Evolutionary conservation across 2,113 vertebrate genomes (phyloP).

Genomic region (Carollia perspicillata): DNA sequence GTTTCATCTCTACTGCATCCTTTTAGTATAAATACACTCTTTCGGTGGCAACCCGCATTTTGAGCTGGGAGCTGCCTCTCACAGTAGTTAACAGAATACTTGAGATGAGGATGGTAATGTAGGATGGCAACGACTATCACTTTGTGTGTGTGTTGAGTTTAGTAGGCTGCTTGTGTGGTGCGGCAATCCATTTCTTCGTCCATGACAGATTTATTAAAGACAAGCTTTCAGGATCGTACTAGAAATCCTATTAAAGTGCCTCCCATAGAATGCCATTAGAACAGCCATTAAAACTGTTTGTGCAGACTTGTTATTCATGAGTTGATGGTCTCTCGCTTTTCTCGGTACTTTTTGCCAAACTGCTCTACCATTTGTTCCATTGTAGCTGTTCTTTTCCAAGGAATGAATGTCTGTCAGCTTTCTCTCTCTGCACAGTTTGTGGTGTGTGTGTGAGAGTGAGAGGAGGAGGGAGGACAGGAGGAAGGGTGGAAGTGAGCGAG

Average conservation of each 20-base stretch:
- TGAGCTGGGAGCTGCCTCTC: background rate
- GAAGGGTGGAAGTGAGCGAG: background rate
- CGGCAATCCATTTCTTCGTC: constrained; percentile 70
- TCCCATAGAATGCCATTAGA: constrained; percentile 83
- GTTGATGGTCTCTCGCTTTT: constrained; percentile 78
- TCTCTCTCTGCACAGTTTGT: constrained; percentile 30
- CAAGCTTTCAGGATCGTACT: constrained; percentile 77
- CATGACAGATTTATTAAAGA: constrained; percentile 78
- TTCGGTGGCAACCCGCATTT: constrained; percentile 3
- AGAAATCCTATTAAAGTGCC: constrained; percentile 80
- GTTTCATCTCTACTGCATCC: background rate
- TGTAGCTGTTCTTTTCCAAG: constrained; percentile 61
- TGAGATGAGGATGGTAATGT: constrained; percentile 15
- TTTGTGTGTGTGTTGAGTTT: constrained; percentile 58
- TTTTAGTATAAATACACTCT: background rate
- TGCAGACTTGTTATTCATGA: constrained; percentile 78
- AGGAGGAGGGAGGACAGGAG: too few relatives aligned
- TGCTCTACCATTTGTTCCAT: constrained; percentile 56
- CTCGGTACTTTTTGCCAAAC: constrained; percentile 76
- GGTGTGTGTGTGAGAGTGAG: too few relatives aligned
- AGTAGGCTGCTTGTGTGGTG: constrained; percentile 36
- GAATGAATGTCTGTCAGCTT: constrained; percentile 58
- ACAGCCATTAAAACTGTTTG: constrained; percentile 81
- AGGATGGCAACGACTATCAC: constrained; percentile 59
- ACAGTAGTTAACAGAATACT: constrained; percentile 51